Evolutionary conservation across 2,888 invertebrate species (phyloP).

Genomic region (Drosophila flavopinicola): DNA sequence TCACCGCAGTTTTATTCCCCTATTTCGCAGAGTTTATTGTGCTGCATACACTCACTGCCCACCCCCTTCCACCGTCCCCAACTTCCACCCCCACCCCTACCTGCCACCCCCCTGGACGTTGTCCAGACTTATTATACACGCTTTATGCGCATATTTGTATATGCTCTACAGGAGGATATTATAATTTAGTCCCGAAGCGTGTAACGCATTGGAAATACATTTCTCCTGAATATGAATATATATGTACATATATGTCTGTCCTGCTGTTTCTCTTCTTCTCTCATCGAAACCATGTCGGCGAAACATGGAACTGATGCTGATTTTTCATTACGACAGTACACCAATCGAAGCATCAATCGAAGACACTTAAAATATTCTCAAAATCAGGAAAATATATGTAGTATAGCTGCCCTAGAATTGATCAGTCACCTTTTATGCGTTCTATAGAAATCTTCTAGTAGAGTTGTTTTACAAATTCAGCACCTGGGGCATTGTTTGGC

Average conservation of each 20-base stretch:
- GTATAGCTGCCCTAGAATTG: too few relatives aligned
- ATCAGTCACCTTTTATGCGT: too few relatives aligned
- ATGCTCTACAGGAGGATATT: constrained; percentile 23
- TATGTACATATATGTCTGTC: neutral
- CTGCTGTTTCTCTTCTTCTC: neutral
- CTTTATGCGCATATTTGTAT: constrained; percentile 74
- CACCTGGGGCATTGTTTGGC: too few relatives aligned
- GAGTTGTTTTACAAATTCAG: too few relatives aligned
- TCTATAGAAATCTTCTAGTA: too few relatives aligned
- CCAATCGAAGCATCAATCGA: too few relatives aligned
- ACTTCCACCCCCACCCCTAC: neutral
- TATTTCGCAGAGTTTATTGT: constrained; percentile 56
- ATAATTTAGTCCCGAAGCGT: constrained; percentile 6
- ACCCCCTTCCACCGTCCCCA: neutral
- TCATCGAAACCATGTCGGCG: too few relatives aligned
- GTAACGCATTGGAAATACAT: constrained; percentile 6
- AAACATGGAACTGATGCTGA: too few relatives aligned
- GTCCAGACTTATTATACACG: constrained; percentile 59
- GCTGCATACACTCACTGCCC: constrained; percentile 21
- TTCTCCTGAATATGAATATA: neutral
- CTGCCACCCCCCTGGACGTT: constrained; percentile 10
- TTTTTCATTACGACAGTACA: too few relatives aligned
- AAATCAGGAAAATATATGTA: too few relatives aligned
- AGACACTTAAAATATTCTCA: too few relatives aligned
- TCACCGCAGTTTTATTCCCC: constrained; percentile 49